phyloP scores from a whole-genome alignment of 2,113 vertebrate species.

The Syrrhaptes paradoxus region DNA sequence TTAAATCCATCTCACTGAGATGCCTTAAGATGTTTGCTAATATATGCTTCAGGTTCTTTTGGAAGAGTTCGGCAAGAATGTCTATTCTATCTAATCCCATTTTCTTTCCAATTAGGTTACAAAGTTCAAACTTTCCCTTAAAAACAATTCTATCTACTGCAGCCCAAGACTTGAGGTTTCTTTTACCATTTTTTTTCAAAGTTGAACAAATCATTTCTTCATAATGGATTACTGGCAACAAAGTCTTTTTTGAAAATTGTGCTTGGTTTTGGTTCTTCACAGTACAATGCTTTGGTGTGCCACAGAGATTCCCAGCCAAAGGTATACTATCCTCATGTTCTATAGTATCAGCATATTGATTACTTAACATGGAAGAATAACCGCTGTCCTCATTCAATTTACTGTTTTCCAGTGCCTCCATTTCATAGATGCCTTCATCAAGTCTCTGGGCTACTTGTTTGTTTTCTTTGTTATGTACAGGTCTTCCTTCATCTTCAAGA shows the following conservation, averaged over 20 bases:
- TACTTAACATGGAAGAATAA: constrained; percentile 74
- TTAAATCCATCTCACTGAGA: constrained; percentile 84
- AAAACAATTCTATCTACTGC: constrained; percentile 76
- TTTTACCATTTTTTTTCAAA: constrained; percentile 79
- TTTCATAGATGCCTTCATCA: constrained; percentile 34
- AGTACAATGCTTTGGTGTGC: constrained; percentile 52
- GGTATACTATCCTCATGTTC: constrained; percentile 68
- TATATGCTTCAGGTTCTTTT: constrained; percentile 82
- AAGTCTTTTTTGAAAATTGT: constrained; percentile 59
- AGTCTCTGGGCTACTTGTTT: constrained; percentile 15
- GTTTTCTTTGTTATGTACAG: constrained; percentile 80
- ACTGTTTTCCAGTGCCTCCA: constrained; percentile 54
- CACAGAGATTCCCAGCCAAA: constrained; percentile 59
- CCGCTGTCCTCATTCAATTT: constrained; percentile 76
- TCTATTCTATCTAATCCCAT: constrained; percentile 89
- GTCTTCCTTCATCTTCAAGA: constrained; percentile 56
- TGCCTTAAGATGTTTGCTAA: constrained; percentile 81
- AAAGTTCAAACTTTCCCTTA: constrained; percentile 71
- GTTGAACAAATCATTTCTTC: constrained; percentile 84
- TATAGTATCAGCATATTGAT: constrained; percentile 18
- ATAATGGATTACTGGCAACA: constrained; percentile 84
- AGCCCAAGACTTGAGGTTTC: constrained; percentile 81
- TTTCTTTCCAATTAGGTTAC: constrained; percentile 87
- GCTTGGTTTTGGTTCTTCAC: constrained; percentile 31
- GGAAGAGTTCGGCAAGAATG: constrained; percentile 82